These are phyloP conservation scores for Perognathus longimembris DNA, from an alignment of 2,113 vertebrate genomes.

Conservation along the genomic window DNA sequence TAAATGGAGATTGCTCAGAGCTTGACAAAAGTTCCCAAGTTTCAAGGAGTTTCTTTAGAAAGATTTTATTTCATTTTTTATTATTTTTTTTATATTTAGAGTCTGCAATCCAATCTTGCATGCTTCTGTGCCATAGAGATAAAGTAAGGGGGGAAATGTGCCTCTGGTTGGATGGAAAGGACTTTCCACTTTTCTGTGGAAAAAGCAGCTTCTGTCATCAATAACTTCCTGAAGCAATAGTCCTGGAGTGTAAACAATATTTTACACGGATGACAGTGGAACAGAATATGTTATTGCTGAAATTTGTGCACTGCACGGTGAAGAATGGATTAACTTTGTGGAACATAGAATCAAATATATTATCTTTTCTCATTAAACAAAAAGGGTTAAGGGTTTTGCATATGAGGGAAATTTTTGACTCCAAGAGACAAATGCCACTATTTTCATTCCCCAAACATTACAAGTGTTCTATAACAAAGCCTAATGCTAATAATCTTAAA, in stretches of 20 bases:
- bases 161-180: conserved; percentile 77
- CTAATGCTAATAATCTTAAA: neutral
- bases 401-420: neutral
- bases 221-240: conserved; percentile 83
- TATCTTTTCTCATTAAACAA: conserved; percentile 64
- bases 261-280: conserved; percentile 76
- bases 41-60: conserved; percentile 79
- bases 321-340: conserved; percentile 83
- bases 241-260: conserved; percentile 85
- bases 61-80: conserved; percentile 71
- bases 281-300: conserved; percentile 75
- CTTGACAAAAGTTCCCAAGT: conserved; percentile 81
- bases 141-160: conserved; percentile 82
- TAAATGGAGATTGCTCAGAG: conserved; percentile 75
- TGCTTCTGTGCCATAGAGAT: conserved; percentile 83
- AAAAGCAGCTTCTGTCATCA: conserved; percentile 82
- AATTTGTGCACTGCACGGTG: conserved; percentile 59
- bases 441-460: neutral
- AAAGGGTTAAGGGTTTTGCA: conserved; percentile 73
- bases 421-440: neutral
- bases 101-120: conserved; percentile 85
- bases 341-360: conserved; percentile 52
- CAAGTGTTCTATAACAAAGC: neutral
- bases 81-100: conserved; percentile 73
- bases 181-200: conserved; percentile 76